Conservation (phyloP, 1,140 invertebrate species). For the Solen grandis region DNA sequence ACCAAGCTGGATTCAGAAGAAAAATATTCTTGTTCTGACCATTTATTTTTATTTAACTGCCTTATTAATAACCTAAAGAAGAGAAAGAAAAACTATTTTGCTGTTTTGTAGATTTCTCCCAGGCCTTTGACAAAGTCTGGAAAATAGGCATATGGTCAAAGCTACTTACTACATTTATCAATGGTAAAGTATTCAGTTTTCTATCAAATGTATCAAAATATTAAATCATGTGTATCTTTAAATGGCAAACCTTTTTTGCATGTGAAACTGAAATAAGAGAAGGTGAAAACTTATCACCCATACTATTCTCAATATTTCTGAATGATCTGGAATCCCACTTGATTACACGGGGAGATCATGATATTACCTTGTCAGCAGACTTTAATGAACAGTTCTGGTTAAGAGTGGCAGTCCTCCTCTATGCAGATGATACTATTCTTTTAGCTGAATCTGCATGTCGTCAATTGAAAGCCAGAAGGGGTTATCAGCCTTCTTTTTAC, state of each 20-base stretch:
- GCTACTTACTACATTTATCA: conserved; percentile 8
- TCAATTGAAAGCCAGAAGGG: too few species aligned
- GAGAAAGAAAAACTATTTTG: conserved; percentile 9
- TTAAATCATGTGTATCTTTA: conserved; percentile 16
- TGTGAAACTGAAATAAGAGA: conserved; percentile 8
- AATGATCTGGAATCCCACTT: conserved; percentile 27
- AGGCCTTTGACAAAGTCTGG: conserved; percentile 18
- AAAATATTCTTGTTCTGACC: conserved; percentile 13
- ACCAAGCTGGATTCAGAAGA: conserved; percentile 50
- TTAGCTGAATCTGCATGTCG: too few species aligned
- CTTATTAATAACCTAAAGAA: not conserved
- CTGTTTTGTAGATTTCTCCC: conserved; percentile 18
- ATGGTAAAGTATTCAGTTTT: conserved; percentile 21
- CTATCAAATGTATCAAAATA: conserved; percentile 25
- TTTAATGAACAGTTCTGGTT: too few species aligned
- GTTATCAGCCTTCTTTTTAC: too few species aligned
- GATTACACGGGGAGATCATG: too few species aligned
- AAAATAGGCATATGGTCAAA: conserved; percentile 23
- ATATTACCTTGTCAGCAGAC: too few species aligned
- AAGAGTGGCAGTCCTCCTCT: too few species aligned
- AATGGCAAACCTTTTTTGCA: conserved; percentile 13
- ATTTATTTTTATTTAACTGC: conserved; percentile 37
- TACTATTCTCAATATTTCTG: conserved; percentile 9
- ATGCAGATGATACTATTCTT: too few species aligned
- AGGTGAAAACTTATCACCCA: conserved; percentile 18